Evolutionary conservation across 1,140 invertebrate species (phyloP).

Genomic region (Neuroterus valhalla): DNA sequence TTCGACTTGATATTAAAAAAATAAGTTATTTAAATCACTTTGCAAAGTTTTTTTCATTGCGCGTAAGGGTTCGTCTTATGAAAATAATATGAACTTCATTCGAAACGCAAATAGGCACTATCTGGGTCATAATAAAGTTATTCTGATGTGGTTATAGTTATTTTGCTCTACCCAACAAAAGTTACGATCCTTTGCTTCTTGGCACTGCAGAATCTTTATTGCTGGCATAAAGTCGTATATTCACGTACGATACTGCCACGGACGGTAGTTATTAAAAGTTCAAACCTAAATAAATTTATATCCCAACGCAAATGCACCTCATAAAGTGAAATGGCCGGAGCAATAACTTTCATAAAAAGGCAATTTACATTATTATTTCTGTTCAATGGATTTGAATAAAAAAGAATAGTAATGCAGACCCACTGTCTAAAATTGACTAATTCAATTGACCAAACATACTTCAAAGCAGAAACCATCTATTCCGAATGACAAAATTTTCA

Average conservation of each 20-base stretch:
- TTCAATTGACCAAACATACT: too few relatives aligned
- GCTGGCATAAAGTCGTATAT: conserved; percentile 17
- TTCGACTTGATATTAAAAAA: too few relatives aligned
- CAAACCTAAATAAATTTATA: background rate
- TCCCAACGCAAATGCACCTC: background rate
- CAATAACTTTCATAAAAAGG: too few relatives aligned
- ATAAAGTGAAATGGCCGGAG: too few relatives aligned
- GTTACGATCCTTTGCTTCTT: conserved; percentile 20
- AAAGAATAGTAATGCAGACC: too few relatives aligned
- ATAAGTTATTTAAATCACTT: too few relatives aligned
- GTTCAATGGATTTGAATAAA: too few relatives aligned
- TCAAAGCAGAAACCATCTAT: too few relatives aligned
- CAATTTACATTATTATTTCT: too few relatives aligned
- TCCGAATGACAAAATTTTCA: too few relatives aligned
- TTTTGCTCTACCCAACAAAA: conserved; percentile 18
- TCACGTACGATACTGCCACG: conserved; percentile 4
- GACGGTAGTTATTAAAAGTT: background rate
- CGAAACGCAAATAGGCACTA: background rate
- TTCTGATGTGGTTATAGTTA: conserved; percentile 1
- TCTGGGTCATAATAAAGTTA: conserved; percentile 9
- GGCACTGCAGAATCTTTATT: conserved; percentile 20
- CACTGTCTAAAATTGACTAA: too few relatives aligned
- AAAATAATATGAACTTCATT: conserved; percentile 1
- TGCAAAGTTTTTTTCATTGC: too few relatives aligned
- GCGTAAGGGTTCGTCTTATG: background rate